Evolutionary conservation across 2,888 invertebrate species (phyloP), one percentile per base, ranked within the genome.

Genomic region (Calameuta idolon): DNA sequence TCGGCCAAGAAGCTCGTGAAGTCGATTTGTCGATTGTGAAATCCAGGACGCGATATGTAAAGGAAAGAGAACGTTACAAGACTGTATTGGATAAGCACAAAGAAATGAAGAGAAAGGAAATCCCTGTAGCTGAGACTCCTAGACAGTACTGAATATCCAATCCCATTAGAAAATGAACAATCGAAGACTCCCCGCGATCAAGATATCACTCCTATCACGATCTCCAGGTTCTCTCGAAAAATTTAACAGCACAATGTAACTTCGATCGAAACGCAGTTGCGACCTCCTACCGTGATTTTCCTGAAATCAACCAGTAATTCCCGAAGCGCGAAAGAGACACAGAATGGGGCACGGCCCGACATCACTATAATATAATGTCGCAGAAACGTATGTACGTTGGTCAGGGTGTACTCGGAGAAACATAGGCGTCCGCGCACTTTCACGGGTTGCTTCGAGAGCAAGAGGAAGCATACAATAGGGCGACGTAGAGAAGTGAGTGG

Each of bases 401-500:
- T 55, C 23, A 55, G 55, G 55, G 55, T 55, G 55, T 55, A 55
- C 55, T 55, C 55, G 55, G 9, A 23, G 55, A 23, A 23, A 55
- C 55, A 55, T 55, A 55, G 23, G 55, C 55, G 55, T 55, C 23
- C 55, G 55, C 55, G 55, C 55, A 55, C 55, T 55, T 55, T 55
- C 55, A 55, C 55, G 55, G 55, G 55, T 55, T 23, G 23, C 23
- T 55, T 55, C 55, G 55, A 55, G 23, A 55, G 55, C 55, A 55
- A 55, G 55, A 55, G 23, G 55, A 55, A 55, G 23, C 23, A 55
- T 23, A 55, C 55, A 55, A 30, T n/a, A 34, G 15, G 30, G 30
- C 71, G 71, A 34, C 71, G 71, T 71, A 34, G 30, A 71, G 31
- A 31, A 31, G 71, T 71, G 71, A 71, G 71, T 34, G 71, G 71